Evolutionary conservation across 2,888 invertebrate species (phyloP).

Genomic region (Hemaris fuciformis): DNA sequence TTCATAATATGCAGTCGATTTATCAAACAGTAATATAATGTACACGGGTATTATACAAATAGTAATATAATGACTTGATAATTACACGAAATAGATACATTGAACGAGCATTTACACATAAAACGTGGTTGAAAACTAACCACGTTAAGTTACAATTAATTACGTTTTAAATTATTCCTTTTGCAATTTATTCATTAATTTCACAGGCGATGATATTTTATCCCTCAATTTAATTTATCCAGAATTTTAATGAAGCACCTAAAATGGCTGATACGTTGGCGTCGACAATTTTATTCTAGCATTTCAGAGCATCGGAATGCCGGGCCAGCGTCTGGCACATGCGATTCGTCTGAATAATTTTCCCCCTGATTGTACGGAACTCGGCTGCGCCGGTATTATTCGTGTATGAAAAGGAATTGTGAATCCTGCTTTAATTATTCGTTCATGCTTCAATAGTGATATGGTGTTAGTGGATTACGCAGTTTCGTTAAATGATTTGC

Average conservation of each 20-base stretch:
- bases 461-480: neutral
- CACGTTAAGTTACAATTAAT: neutral
- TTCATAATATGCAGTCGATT: too few relatives aligned
- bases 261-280: constrained; percentile 22
- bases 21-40: neutral
- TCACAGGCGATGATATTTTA: neutral
- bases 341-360: constrained; percentile 42
- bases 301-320: constrained; percentile 16
- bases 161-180: neutral
- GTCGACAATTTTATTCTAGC: neutral
- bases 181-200: neutral
- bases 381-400: constrained; percentile 13
- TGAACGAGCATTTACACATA: too few relatives aligned
- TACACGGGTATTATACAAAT: neutral
- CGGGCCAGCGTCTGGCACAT: constrained; percentile 33
- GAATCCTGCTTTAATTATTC: neutral
- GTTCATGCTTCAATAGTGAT: neutral
- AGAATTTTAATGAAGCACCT: constrained; percentile 23
- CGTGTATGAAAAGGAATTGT: neutral
- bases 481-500: neutral
- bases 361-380: constrained; percentile 21
- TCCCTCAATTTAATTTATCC: constrained; percentile 32
- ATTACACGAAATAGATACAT: neutral
- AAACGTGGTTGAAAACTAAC: neutral
- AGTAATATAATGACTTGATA: neutral